Evolutionary conservation across 2,797 vertebrate genomes (phyloP).

Genomic region (Sebastes nivosus): DNA sequence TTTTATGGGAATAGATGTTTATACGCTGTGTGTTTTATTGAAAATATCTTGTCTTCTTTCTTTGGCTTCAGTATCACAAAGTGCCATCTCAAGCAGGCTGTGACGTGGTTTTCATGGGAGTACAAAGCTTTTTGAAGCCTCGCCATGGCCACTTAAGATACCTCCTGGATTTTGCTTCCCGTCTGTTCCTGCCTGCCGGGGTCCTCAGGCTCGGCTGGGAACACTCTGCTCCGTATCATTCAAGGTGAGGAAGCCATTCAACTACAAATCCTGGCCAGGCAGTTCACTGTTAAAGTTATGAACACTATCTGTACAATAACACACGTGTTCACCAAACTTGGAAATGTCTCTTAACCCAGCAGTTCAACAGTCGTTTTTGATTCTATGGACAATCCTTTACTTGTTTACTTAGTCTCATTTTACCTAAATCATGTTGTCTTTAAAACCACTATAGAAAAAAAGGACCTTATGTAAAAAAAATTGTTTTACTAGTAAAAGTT

Average conservation of each 20-base stretch:
- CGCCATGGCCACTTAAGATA: slow-evolving; percentile 1
- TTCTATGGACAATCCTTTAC: not conserved
- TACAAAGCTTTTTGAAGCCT: slow-evolving; percentile 16
- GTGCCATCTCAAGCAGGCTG: slow-evolving; percentile 5
- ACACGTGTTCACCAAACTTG: not conserved
- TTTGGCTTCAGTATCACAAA: slow-evolving; percentile 1
- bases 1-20: not conserved
- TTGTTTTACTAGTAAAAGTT: not conserved
- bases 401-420: not conserved
- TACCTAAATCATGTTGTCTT: not conserved
- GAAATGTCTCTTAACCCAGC: not conserved
- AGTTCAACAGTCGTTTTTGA: not conserved
- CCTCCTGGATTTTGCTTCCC: slow-evolving; percentile 6
- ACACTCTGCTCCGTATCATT: not conserved
- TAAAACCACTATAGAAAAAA: not conserved
- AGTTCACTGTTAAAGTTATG: not conserved
- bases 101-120: not conserved
- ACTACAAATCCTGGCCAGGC: not conserved
- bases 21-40: not conserved
- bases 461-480: not conserved
- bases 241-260: not conserved
- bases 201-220: not conserved
- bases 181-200: slow-evolving; percentile 7
- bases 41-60: not conserved
- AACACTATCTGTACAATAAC: not conserved